Conservation (phyloP, 2,888 invertebrate species). For the Neoitamus cyanurus region DNA sequence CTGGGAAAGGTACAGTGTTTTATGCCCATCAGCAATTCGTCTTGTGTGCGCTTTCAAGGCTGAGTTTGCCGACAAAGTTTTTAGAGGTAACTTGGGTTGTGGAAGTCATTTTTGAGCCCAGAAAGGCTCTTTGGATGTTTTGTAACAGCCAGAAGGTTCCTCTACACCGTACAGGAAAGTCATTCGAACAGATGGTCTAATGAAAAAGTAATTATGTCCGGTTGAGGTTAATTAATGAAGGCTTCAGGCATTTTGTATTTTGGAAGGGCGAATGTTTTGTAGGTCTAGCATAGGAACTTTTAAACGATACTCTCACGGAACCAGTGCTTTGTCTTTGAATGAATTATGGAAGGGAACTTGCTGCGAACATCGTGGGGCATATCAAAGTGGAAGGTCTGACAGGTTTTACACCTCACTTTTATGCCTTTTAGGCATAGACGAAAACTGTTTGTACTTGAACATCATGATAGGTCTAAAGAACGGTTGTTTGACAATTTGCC, state of each 20-base stretch:
- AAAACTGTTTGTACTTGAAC: no score
- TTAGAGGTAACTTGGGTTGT: neutral
- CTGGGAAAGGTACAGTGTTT: neutral
- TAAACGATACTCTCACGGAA: neutral
- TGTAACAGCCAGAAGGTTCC: neutral
- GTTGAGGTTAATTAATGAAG: neutral
- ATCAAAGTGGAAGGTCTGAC: neutral
- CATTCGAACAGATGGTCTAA: neutral
- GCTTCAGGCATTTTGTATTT: neutral
- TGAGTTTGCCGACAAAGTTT: neutral
- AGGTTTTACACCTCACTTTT: no score
- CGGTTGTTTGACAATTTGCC: neutral
- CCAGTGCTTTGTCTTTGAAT: neutral
- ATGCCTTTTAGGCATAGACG: no score
- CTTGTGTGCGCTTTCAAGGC: neutral
- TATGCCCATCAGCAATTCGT: neutral
- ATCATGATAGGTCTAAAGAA: neutral
- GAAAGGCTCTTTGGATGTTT: neutral
- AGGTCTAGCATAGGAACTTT: neutral
- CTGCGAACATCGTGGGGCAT: neutral
- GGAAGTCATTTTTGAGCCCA: neutral
- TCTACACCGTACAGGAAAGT: neutral
- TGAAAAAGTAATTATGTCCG: slow-evolving; percentile 1
- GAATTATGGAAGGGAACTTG: neutral
- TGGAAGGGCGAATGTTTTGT: neutral